Evolutionary conservation across 2,113 vertebrate genomes (phyloP), one percentile per base, ranked within the genome.

Genomic region (Meles meles): DNA sequence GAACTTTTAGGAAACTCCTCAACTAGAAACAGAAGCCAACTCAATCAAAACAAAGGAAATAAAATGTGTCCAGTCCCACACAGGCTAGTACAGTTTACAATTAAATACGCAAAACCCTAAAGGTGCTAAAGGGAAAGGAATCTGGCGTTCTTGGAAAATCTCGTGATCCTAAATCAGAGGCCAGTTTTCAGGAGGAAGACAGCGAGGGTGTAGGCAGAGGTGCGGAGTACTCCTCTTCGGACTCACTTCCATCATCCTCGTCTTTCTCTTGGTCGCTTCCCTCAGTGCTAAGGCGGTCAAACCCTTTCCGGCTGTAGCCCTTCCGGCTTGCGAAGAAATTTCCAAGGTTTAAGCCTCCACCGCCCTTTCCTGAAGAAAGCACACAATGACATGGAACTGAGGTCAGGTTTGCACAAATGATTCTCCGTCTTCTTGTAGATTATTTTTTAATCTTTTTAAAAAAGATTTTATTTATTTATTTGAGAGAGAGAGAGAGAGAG

Each of bases 241-340:
- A 99, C 95, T 99, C 99, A 2, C 99, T 99, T 80, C 99, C 99
- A 1, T 99, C 99, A 37, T 99, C 99, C 0, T 99, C 99, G 1
- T 99, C 99, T 96, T 99, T 99, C 98, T 99, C 99, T 95, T 99
- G 99, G 98, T 99, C 99, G 7, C 99, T 99, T 79, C 99, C 99
- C 97, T 99, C 99, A 0, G 99, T 99, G 96, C 99, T 99, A 72
- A 99, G 99, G 79, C 99, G 99, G 98, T 99, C 99, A 77, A 99
- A 99, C 37, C 99, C 99, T 98, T 99, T 99, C 1, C 99, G 99
- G 87, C 99, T 99, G 98, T 99, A 99, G 95, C 99, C 99, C 97
- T 99, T 99, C 69, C 99, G 99, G 80, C 99, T 99, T 0, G 99
- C 99, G 79, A 99, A 99, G 99, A 99, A 99, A 97, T 99, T 99